Conservation (phyloP, 2,888 invertebrate species). For the Epiblema foenella region DNA sequence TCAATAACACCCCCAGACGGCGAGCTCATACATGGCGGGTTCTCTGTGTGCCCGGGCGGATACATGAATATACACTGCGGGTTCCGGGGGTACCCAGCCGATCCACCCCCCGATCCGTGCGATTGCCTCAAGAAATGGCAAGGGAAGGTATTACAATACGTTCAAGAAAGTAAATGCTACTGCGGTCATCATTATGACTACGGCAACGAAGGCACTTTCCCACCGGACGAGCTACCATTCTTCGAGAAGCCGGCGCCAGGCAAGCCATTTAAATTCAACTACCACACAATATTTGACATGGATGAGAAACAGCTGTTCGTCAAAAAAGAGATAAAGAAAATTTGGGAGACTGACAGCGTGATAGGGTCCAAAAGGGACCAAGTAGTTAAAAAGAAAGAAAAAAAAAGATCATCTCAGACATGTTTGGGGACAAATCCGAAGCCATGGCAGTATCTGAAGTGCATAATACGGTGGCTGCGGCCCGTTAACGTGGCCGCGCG, state of each 20-base stretch:
- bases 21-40: conserved; percentile 74
- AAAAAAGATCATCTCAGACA: conserved; percentile 58
- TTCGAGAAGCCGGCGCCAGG: conserved; percentile 67
- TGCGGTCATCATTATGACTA: conserved; percentile 73
- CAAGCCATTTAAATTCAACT: conserved; percentile 63
- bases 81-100: conserved; percentile 58
- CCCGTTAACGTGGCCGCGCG: conserved; percentile 68
- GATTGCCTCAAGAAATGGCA: conserved; percentile 71
- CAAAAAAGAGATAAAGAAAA: conserved; percentile 67
- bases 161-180: conserved; percentile 67
- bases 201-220: conserved; percentile 66
- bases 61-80: conserved; percentile 69
- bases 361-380: conserved; percentile 57
- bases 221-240: conserved; percentile 66
- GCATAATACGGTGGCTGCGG: conserved; percentile 66
- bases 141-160: conserved; percentile 61
- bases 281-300: conserved; percentile 69
- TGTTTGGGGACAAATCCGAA: conserved; percentile 66
- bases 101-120: conserved; percentile 61
- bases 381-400: conserved; percentile 59
- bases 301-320: conserved; percentile 64
- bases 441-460: conserved; percentile 70
- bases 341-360: conserved; percentile 74
- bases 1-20: conserved; percentile 63
- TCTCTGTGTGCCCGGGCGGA: conserved; percentile 54